Evolutionary conservation across 2,888 invertebrate species (phyloP), one percentile per base, ranked within the genome.

Genomic region (Brachycybe producta): DNA sequence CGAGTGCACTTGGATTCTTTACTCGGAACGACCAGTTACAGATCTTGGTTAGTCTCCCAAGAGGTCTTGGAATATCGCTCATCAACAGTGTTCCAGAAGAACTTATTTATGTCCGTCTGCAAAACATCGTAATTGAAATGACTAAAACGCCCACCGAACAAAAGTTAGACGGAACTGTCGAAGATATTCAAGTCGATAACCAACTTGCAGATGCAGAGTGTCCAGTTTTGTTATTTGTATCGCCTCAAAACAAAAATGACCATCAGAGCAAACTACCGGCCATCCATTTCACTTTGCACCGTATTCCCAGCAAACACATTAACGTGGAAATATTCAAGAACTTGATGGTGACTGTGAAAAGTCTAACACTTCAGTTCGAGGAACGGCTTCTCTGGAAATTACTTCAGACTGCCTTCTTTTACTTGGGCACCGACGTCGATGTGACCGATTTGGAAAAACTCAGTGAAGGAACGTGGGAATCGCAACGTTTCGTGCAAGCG

Each of bases 321-420:
- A 84, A 91, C 69, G 88, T 91, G 2, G 79, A 85, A 57, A 88
- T 88, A 64, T 88, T 86, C 69, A 82, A 84, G 68, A 78, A 78
- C 66, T 70, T 92, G 52, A 78, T 84, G 19, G 73, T 94, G 13
- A 79, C 80, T 55, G 70, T 92, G 49, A 81, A 85, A 47, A 86
- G 88, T 49, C 73, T 92, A 52, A 83, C 84, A 34, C 71, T 94
- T 8, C 78, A 85, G 52, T 71, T 98, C 11, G 97, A 98, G 64
- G 97, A 98, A 67, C 75, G 77, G 51, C 68, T 88, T 27, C 71
- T 90, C 27, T 72, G 84, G 58, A 82, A 85, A 65, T 64, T 86
- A 46, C 63, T 75, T 34, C 68, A 71, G 52, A 70, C 71, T 58
- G 55, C 59, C 38, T 42, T 5, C 5, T 17, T n/a, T n/a, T 67